Conservation (phyloP, 2,797 vertebrate genomes). For the Peromyscus attwateri region DNA sequence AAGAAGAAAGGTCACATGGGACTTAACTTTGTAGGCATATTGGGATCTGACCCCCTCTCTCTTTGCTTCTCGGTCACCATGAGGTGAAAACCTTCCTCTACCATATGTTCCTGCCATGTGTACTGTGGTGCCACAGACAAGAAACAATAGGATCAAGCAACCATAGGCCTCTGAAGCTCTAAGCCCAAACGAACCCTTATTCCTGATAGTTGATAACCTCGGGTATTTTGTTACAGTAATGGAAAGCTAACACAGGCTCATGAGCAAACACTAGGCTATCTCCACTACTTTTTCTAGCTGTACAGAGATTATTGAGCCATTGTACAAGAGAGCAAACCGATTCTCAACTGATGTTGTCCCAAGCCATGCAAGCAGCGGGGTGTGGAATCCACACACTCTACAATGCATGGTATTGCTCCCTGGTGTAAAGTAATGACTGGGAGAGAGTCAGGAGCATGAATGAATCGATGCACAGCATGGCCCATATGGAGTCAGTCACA, state of each 20-base stretch:
- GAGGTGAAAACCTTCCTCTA: neutral
- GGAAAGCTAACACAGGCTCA: neutral
- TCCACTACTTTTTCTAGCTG: neutral
- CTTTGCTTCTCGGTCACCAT: neutral
- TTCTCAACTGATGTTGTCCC: neutral
- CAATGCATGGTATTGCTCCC: fast-evolving
- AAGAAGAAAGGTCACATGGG: neutral
- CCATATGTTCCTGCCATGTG: neutral
- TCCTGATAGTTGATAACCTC: neutral
- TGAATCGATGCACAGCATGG: no score
- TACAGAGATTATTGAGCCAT: neutral
- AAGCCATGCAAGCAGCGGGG: neutral
- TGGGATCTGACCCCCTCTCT: neutral
- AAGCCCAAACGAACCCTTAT: neutral
- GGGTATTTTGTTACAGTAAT: neutral
- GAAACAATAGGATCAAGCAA: neutral
- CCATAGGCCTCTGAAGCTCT: neutral
- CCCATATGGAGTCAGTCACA: neutral
- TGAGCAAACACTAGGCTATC: neutral
- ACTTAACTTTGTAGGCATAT: neutral
- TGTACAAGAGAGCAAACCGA: neutral
- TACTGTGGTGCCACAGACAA: neutral
- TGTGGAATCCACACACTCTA: neutral
- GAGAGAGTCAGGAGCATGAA: neutral
- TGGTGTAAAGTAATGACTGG: neutral